Evolutionary conservation across 1,140 invertebrate species (phyloP).

Genomic region (Tetramorium parvispinum): DNA sequence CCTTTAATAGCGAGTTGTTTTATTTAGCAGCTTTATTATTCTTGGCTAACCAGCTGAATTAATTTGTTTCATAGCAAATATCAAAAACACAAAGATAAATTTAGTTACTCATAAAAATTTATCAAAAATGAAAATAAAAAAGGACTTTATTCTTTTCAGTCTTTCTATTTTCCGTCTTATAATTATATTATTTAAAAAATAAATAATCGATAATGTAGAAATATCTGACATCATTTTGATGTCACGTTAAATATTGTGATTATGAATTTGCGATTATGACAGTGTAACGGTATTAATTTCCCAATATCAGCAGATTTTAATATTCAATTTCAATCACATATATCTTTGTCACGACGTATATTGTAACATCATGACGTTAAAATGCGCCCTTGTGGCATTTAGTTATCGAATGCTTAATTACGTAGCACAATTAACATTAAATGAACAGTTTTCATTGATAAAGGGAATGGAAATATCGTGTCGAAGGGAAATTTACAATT

Average conservation of each 20-base stretch:
- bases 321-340: slow-evolving; percentile 12
- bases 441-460: slow-evolving; percentile 11
- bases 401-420: slow-evolving; percentile 7
- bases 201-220: background rate
- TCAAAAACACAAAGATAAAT: background rate
- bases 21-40: background rate
- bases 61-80: background rate
- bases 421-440: background rate
- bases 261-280: background rate
- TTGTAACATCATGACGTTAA: background rate
- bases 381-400: slow-evolving; percentile 1
- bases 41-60: background rate
- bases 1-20: background rate
- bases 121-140: background rate
- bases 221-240: background rate
- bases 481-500: slow-evolving; percentile 36
- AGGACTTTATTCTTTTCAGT: background rate
- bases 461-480: slow-evolving; percentile 33
- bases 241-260: slow-evolving; percentile 14
- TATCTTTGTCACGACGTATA: background rate
- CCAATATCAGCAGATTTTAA: slow-evolving; percentile 17
- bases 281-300: slow-evolving; percentile 22
- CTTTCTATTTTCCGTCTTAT: background rate
- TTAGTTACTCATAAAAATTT: background rate
- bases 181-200: background rate